Conservation (phyloP, 92 coral and sea anemone genomes). For the Hydrozoanthus gracilis region DNA sequence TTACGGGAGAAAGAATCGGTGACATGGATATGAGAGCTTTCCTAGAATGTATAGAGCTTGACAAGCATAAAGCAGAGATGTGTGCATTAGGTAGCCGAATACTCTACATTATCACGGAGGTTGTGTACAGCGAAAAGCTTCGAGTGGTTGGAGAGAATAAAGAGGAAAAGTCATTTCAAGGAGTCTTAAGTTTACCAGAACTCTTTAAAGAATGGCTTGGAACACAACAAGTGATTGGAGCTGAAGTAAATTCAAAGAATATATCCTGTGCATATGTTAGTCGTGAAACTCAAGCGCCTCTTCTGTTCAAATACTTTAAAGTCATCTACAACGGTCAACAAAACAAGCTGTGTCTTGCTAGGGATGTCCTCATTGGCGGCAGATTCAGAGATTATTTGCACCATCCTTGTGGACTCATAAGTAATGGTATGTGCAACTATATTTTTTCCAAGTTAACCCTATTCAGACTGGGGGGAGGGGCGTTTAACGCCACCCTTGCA, state of each 20-base stretch:
- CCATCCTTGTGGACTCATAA: too few species aligned
- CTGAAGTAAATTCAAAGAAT: background rate
- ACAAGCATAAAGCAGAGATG: background rate
- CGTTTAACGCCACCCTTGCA: too few species aligned
- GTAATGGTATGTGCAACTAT: too few species aligned
- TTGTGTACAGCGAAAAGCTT: slow-evolving; percentile 59
- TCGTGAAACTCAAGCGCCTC: slow-evolving; percentile 21
- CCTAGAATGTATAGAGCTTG: slow-evolving; percentile 47
- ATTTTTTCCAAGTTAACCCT: too few species aligned
- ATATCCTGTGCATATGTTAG: background rate
- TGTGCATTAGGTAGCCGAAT: slow-evolving; percentile 19
- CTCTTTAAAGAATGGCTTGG: background rate
- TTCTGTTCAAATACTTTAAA: slow-evolving; percentile 42
- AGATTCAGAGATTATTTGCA: background rate
- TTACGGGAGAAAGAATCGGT: slow-evolving; percentile 58
- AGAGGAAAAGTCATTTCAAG: background rate
- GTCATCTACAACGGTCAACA: slow-evolving; percentile 43
- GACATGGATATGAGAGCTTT: slow-evolving; percentile 55
- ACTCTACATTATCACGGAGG: slow-evolving; percentile 51
- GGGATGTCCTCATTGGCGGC: background rate
- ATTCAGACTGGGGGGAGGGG: too few species aligned
- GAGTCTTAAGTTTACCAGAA: slow-evolving; percentile 7
- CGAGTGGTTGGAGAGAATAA: slow-evolving; percentile 37
- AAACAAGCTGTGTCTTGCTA: background rate
- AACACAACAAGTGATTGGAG: background rate